A percentile compares a stretch with the other conserved stretches of the same genome.
These are phyloP conservation scores for Platyscapa corneri DNA, from an alignment of 1,140 invertebrate genomes.

Conservation along the genomic window DNA sequence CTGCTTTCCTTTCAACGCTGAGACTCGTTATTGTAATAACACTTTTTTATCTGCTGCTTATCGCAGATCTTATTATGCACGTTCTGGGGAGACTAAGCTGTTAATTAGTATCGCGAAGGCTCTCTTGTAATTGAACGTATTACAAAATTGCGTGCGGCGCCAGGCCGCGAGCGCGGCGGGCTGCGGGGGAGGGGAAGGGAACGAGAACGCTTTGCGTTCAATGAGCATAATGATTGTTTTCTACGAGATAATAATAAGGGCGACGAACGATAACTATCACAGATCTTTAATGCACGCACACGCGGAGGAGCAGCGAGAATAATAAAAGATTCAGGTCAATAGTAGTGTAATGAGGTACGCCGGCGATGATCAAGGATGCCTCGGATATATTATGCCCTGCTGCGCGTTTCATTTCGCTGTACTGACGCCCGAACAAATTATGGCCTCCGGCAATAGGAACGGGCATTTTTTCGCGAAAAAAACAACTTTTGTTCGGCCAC, in stretches of 20 bases:
- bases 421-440: slow-evolving; percentile 45
- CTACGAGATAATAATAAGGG: slow-evolving; percentile 64
- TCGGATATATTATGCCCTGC: slow-evolving; percentile 35
- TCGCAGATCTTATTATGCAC: slow-evolving; percentile 31
- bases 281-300: slow-evolving; percentile 9
- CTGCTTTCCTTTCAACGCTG: slow-evolving; percentile 7
- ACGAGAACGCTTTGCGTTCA: slow-evolving; percentile 52
- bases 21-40: slow-evolving; percentile 46
- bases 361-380: slow-evolving; percentile 60
- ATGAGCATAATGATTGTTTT: slow-evolving; percentile 66
- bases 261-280: slow-evolving; percentile 53
- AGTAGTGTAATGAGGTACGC: slow-evolving; percentile 65
- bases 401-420: slow-evolving; percentile 41
- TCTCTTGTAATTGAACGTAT: slow-evolving; percentile 30
- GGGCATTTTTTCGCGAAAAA: slow-evolving; percentile 34
- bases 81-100: slow-evolving; percentile 14
- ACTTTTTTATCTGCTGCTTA: slow-evolving; percentile 35
- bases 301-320: slow-evolving; percentile 53
- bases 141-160: slow-evolving; percentile 46
- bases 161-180: not conserved
- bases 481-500: slow-evolving; percentile 50
- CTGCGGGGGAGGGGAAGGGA: not conserved
- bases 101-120: slow-evolving; percentile 32
- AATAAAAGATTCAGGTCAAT: slow-evolving; percentile 70
- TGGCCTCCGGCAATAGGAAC: slow-evolving; percentile 38